phyloP scores from a whole-genome alignment of 2,888 invertebrate species.

The Papilio demoleus region DNA sequence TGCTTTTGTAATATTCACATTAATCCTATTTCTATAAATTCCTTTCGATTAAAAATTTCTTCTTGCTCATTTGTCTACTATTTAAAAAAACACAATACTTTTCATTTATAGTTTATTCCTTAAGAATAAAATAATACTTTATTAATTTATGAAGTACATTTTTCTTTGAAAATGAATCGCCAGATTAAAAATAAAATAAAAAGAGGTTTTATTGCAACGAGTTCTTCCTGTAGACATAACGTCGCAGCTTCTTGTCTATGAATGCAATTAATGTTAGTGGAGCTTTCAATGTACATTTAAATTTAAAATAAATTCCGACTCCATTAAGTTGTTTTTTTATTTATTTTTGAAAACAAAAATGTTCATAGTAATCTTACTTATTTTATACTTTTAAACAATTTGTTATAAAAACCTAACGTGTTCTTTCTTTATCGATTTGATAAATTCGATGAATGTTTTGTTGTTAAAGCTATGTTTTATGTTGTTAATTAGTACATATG shows the following conservation, averaged over 20 bases:
- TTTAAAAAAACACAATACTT: no score
- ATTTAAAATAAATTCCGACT: conserved; percentile 5
- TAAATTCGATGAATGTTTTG: no score
- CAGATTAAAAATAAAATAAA: background rate
- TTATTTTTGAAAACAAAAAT: background rate
- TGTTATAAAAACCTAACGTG: background rate
- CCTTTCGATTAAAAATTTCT: no score
- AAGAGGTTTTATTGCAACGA: conserved; percentile 1
- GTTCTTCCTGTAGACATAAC: conserved; percentile 1
- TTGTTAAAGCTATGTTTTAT: no score
- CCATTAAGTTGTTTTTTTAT: conserved; percentile 1
- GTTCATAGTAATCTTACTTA: background rate
- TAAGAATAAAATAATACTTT: background rate
- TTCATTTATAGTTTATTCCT: conserved; percentile 2
- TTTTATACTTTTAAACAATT: background rate
- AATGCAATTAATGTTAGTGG: conserved; percentile 18
- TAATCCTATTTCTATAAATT: no score
- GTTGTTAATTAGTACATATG: no score
- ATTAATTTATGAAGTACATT: conserved; percentile 14
- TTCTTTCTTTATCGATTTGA: no score
- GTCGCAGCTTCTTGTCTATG: conserved; percentile 24
- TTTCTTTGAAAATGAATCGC: background rate
- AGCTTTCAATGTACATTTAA: conserved; percentile 15
- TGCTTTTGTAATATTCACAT: no score
- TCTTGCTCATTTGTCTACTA: no score